These are phyloP conservation scores for Cheilosia urbana DNA, from an alignment of 2,888 invertebrate genomes.

Conservation along the genomic window DNA sequence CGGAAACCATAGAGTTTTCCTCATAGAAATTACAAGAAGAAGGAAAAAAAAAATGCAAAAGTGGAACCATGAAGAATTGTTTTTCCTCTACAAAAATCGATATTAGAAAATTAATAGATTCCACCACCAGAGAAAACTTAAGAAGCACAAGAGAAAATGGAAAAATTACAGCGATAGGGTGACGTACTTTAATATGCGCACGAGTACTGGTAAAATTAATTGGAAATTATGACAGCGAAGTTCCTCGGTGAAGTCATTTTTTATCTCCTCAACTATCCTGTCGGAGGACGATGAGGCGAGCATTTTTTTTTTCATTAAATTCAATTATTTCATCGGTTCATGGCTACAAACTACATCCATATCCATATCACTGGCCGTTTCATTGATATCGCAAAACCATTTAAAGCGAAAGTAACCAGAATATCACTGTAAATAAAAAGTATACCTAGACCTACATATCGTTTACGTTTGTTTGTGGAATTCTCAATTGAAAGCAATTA, in stretches of 20 bases:
- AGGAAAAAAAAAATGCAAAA: not conserved
- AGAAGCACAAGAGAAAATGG: not conserved
- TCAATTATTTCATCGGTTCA: not conserved
- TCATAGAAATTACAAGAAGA: conserved; percentile 60
- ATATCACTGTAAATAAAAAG: conserved; percentile 14
- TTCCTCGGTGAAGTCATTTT: not conserved
- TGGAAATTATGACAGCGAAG: conserved; percentile 25
- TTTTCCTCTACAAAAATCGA: conserved; percentile 60
- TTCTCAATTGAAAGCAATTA: conserved; percentile 53
- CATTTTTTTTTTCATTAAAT: not conserved
- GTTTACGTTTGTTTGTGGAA: conserved; percentile 21
- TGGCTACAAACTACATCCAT: not conserved
- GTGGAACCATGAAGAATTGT: conserved; percentile 56
- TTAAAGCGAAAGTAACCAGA: conserved; percentile 44
- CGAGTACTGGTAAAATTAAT: conserved; percentile 27
- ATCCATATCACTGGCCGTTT: conserved; percentile 1
- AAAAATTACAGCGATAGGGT: conserved; percentile 21
- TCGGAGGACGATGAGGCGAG: not conserved
- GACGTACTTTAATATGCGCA: conserved; percentile 32
- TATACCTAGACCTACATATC: conserved; percentile 43
- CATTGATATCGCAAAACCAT: conserved; percentile 27
- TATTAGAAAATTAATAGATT: conserved; percentile 67
- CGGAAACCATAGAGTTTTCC: conserved; percentile 68
- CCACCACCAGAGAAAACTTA: conserved; percentile 19
- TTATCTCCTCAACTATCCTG: not conserved